Percentiles rank a stretch among this genome's conserved stretches.
These are phyloP conservation scores for Pelusios castaneus DNA, from an alignment of 2,113 vertebrate species.

Conservation along the genomic window DNA sequence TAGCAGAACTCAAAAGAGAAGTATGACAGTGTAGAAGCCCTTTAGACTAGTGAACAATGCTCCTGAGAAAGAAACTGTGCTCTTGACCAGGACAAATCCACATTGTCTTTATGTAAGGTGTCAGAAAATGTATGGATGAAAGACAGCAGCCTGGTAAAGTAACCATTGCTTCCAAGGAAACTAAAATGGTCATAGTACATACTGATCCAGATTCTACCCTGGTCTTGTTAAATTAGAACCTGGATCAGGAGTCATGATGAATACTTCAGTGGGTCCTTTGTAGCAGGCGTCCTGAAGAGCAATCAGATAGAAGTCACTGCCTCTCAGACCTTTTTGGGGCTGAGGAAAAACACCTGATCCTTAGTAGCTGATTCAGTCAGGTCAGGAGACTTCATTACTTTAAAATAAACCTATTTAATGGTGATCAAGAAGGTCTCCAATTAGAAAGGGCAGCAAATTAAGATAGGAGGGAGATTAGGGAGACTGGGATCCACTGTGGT, in stretches of 20 bases:
- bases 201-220: not conserved
- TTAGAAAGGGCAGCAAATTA: not conserved
- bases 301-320: not conserved
- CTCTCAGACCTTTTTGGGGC: not conserved
- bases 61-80: not conserved
- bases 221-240: not conserved
- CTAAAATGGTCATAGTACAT: not conserved
- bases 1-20: not conserved
- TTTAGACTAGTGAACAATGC: not conserved
- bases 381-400: not conserved
- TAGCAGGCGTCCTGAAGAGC: not conserved
- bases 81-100: not conserved
- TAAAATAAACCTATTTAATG: not conserved
- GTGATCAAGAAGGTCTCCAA: not conserved
- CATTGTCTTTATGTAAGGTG: conserved; percentile 8
- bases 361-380: not conserved
- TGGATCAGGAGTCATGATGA: not conserved
- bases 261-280: not conserved
- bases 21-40: not conserved
- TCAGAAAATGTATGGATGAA: not conserved
- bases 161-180: not conserved
- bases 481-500: rapidly evolving
- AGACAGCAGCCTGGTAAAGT: not conserved
- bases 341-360: not conserved
- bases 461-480: not conserved